Base-by-base conservation (phyloP, 2,797 vertebrate genomes). In the Pitangus sulphuratus region DNA sequence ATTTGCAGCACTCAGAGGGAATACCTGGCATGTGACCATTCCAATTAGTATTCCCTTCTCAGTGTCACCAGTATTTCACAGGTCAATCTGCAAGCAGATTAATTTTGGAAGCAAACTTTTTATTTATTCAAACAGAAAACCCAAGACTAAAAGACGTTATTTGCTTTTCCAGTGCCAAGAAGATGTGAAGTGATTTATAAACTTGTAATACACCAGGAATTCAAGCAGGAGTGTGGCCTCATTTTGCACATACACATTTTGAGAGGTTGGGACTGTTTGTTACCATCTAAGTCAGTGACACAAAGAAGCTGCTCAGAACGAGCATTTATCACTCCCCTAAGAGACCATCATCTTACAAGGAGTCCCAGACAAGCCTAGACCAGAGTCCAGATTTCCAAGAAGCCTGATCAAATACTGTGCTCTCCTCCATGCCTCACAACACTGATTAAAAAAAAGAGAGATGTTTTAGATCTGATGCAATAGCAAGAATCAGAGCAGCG, bases 311-410 rank as follows among this genome's bases (percentile, higher is more conserved):
- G 56, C 68, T 93, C 54, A 77, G 25, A 39, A 42, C 14, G 53
- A 81, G 20, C 30, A 70, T 91, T 91, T 91, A 89, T 76, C 76
- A 70, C 26, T 69, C 69, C 45, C 79, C 18, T 81, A 37, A 69
- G 65, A 88, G 82, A 90, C 56, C 30, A 74, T 0, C 1, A 53
- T 93, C 81, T 85, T 53, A 71, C 8, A 74, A 84, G 28, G 81
- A 66, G 19, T 22, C 62, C 74, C 30, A 90, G 88, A 79, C 69
- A 93, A 87, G 25, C 69, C 15, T 42, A 90, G n/a, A 71, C 91
- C 53, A 1, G 6, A 94, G 61, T 48, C 56, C 47, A 84, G 47
- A 84, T 88, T 92, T 93, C 94, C 94, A 95, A 86, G 93, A 94
- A 95, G 37, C 45, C 57, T 93, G 85, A 90, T 89, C 66, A 96